Conservation (phyloP, 2,888 invertebrate species). For the Drosophila leonis region DNA sequence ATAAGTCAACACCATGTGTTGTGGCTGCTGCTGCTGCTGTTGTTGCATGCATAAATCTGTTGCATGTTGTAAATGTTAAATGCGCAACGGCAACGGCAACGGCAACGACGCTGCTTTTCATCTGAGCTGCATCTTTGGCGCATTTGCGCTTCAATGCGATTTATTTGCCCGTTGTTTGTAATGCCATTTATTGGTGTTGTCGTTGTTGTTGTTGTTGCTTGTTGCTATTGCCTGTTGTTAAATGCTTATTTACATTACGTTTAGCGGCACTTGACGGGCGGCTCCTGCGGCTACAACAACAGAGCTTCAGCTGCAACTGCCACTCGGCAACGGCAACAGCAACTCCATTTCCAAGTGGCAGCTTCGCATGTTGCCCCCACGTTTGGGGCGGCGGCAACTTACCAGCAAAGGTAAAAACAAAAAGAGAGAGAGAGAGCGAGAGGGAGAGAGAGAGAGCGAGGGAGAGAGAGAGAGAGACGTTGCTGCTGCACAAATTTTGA, state of each 20-base stretch:
- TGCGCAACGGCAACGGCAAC: conserved; percentile 55
- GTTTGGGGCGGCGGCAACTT: conserved; percentile 58
- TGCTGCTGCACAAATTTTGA: conserved; percentile 67
- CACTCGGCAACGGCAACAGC: conserved; percentile 11
- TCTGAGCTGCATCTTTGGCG: conserved; percentile 69
- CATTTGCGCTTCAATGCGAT: conserved; percentile 80
- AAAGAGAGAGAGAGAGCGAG: background rate
- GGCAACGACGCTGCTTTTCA: conserved; percentile 57
- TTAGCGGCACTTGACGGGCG: conserved; percentile 76
- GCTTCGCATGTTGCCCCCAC: conserved; percentile 41
- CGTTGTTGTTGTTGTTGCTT: conserved; percentile 37
- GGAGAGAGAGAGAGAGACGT: conserved; percentile 17
- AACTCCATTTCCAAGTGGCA: conserved; percentile 54
- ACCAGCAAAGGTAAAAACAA: conserved; percentile 45
- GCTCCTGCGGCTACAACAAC: conserved; percentile 37
- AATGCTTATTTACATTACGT: conserved; percentile 83
- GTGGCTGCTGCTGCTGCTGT: conserved; percentile 30
- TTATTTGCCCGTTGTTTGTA: conserved; percentile 80
- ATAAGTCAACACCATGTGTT: conserved; percentile 76
- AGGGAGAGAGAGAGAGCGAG: background rate
- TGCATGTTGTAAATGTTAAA: conserved; percentile 82
- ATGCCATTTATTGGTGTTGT: conserved; percentile 76
- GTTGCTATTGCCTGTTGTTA: conserved; percentile 66
- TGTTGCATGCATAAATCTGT: conserved; percentile 80
- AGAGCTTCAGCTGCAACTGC: conserved; percentile 22